Conservation (phyloP, 2,113 vertebrate species). For the Perognathus longimembris region DNA sequence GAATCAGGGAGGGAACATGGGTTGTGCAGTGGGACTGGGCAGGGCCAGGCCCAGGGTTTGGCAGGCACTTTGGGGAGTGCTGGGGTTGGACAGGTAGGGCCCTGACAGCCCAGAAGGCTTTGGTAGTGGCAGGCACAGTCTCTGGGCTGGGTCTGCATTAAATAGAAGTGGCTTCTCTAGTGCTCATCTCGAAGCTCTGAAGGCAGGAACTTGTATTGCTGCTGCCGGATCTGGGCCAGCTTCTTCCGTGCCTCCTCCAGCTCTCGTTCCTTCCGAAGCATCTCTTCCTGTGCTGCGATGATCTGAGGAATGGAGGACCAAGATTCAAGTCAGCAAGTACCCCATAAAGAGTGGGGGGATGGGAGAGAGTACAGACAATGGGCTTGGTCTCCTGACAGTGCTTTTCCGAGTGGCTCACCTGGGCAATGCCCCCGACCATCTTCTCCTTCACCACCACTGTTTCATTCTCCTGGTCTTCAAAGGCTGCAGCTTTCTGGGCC, state of each 20-base stretch:
- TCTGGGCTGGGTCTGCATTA: constrained; percentile 68
- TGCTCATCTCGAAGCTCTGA: constrained; percentile 95
- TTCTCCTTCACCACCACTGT: constrained; percentile 97
- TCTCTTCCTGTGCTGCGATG: constrained; percentile 98
- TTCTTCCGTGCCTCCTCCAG: constrained; percentile 96
- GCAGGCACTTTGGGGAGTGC: constrained; percentile 80
- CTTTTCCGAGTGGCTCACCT: constrained; percentile 88
- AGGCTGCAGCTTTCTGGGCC: constrained; percentile 97
- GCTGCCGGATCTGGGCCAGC: constrained; percentile 96
- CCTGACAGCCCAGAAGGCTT: constrained; percentile 72
- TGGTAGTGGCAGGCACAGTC: constrained; percentile 78
- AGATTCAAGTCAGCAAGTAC: background rate
- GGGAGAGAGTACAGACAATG: rapidly evolving
- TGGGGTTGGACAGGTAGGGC: constrained; percentile 67
- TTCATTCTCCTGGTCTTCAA: constrained; percentile 94
- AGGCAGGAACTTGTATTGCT: constrained; percentile 99
- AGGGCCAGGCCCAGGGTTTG: constrained; percentile 60
- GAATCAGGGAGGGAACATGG: constrained; percentile 3
- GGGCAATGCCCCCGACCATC: constrained; percentile 98
- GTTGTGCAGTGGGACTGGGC: constrained; percentile 66
- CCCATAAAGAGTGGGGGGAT: background rate
- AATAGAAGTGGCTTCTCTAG: constrained; percentile 70
- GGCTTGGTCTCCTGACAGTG: no score
- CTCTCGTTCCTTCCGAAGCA: constrained; percentile 97
- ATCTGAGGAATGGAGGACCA: constrained; percentile 87